These are phyloP conservation scores for Rhabdophis nuchalis DNA, from an alignment of 2,797 vertebrate genomes.

Conservation along the genomic window DNA sequence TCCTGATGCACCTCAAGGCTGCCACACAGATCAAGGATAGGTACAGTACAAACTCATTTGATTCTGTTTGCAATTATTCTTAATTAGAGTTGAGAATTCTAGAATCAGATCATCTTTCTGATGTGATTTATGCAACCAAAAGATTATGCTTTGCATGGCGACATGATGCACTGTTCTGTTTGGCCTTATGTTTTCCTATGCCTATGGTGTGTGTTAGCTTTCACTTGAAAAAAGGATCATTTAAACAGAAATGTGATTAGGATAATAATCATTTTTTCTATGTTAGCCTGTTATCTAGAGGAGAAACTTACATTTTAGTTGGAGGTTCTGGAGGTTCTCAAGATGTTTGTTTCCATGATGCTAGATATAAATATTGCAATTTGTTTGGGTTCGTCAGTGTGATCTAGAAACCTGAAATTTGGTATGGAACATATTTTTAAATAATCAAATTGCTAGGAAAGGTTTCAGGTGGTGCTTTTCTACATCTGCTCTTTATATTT, in stretches of 20 bases:
- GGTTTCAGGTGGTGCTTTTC: background rate
- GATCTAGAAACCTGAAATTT: background rate
- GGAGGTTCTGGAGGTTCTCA: background rate
- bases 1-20: constrained; percentile 79
- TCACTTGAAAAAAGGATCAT: background rate
- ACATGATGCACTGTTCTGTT: background rate
- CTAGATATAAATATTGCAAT: background rate
- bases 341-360: background rate
- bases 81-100: constrained; percentile 53
- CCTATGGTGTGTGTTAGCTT: background rate
- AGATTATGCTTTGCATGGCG: constrained; percentile 4
- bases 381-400: background rate
- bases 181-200: background rate
- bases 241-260: background rate
- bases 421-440: background rate
- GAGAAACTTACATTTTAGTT: background rate
- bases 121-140: background rate
- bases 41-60: constrained; percentile 76
- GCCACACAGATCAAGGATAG: constrained; percentile 95
- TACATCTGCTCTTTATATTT: background rate
- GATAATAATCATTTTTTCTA: background rate
- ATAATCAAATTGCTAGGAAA: background rate
- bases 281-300: background rate
- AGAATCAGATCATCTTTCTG: constrained; percentile 1
- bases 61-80: constrained; percentile 58